Base-by-base conservation (phyloP, 92 coral and sea anemone genomes). In the Epizoanthus scotinus region DNA sequence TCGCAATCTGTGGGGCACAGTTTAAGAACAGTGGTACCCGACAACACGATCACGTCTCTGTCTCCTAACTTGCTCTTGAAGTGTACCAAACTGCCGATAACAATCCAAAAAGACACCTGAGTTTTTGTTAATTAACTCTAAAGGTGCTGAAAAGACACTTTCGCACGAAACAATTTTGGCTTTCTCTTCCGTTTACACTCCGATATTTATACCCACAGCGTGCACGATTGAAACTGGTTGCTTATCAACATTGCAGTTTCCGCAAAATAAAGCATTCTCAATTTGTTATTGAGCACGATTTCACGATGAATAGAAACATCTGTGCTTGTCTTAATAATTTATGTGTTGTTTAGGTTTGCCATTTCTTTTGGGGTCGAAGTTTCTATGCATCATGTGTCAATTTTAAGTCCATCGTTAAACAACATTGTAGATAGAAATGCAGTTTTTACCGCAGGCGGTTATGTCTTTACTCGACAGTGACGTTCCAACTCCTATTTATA, bases 321-420 rank as follows among this genome's bases (percentile, higher is more conserved):
- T 86, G 90, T 87, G 70, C 83, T 78, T 57, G 64, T 62, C 83
- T 93, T 57, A 89, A 93, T 87, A 78, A 93, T 93, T 88, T 82
- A 93, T 90, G 83, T 69, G 82, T 87, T 93, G 84, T 93, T 82
- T 79, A 74, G 81, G 40, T 75, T 75, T 58, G 81, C 53, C 66
- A 75, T 60, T 58, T 40, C 67, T 59, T 15, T 42, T 53, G 73
- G 73, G 73, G 73, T 68, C 73, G 73, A 38, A 19, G 73, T 38
- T 68, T 42, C 56, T n/a, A 68, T 44, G 42, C 73, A 68, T 42
- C 13, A 36, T 59, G 29, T 38, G 67, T 55, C 67, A 58, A 59
- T 59, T 34, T 75, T n/a, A 75, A 59, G 57, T 59, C 68, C 26
- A 21, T 22, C 42, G 67, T 55, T 58, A 75, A 75, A 57, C 81